Evolutionary conservation across 2,113 vertebrate genomes (phyloP).

Genomic region (Rhinoderma darwinii): DNA sequence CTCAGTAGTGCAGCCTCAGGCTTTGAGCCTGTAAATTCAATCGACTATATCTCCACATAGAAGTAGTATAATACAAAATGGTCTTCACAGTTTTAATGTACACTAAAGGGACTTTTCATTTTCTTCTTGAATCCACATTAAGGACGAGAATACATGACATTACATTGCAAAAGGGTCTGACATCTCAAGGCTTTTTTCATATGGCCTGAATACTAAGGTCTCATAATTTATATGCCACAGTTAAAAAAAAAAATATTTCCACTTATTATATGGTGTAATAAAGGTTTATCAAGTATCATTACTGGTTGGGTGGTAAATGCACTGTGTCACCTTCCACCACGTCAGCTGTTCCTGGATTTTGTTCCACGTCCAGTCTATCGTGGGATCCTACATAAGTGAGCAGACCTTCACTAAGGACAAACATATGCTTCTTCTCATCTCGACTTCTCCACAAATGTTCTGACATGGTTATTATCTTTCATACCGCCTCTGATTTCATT

Average conservation of each 20-base stretch:
- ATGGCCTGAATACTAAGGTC: background rate
- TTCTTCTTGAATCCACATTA: too few relatives aligned
- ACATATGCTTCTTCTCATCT: background rate
- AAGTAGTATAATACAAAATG: too few relatives aligned
- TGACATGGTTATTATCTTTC: background rate
- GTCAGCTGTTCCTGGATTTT: background rate
- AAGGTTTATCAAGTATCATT: too few relatives aligned
- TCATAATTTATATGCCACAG: too few relatives aligned
- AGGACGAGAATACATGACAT: too few relatives aligned
- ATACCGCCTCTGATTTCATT: background rate
- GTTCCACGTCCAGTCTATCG: background rate
- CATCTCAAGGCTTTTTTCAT: too few relatives aligned
- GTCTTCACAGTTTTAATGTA: too few relatives aligned
- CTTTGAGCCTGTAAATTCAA: too few relatives aligned
- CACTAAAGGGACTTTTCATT: background rate
- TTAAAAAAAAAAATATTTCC: too few relatives aligned
- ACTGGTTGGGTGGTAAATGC: background rate
- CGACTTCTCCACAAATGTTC: background rate
- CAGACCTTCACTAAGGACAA: background rate
- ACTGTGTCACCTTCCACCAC: background rate
- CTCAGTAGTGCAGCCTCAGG: too few relatives aligned
- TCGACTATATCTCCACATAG: background rate
- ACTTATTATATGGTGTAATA: too few relatives aligned
- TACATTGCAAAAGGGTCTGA: background rate
- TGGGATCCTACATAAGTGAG: background rate